Evolutionary conservation across 2,888 invertebrate species (phyloP).

Genomic region (Ptilodon capucinus): DNA sequence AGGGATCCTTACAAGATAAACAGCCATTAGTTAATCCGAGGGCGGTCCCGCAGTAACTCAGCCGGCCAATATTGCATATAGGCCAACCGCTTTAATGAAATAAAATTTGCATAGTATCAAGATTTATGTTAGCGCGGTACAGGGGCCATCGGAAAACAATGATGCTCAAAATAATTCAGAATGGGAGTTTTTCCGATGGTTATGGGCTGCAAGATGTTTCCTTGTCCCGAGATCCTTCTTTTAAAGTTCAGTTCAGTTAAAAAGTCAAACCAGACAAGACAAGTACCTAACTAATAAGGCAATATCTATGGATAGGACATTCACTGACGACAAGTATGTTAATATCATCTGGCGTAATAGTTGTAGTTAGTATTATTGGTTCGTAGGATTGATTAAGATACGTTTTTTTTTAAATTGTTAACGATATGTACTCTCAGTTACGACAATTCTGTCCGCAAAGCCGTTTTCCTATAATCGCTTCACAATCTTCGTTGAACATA

Average conservation of each 20-base stretch:
- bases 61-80: conserved; percentile 72
- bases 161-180: conserved; percentile 52
- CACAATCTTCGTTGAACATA: conserved; percentile 3
- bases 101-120: conserved; percentile 81
- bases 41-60: conserved; percentile 73
- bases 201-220: conserved; percentile 25
- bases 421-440: not conserved
- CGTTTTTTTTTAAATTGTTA: no score
- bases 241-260: conserved; percentile 3
- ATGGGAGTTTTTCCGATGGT: conserved; percentile 40
- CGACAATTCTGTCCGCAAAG: conserved; percentile 5
- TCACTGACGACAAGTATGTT: no score
- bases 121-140: conserved; percentile 65
- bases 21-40: conserved; percentile 80
- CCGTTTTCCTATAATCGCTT: conserved; percentile 10
- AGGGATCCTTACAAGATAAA: conserved; percentile 77
- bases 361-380: no score
- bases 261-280: no score
- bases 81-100: conserved; percentile 79
- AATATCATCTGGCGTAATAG: no score
- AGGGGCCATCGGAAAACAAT: conserved; percentile 68
- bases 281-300: no score
- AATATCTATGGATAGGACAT: no score
- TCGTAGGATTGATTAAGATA: no score
- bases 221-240: conserved; percentile 2